These are phyloP conservation scores for Nephotettix cincticeps DNA, from an alignment of 1,140 invertebrate genomes.

Conservation along the genomic window DNA sequence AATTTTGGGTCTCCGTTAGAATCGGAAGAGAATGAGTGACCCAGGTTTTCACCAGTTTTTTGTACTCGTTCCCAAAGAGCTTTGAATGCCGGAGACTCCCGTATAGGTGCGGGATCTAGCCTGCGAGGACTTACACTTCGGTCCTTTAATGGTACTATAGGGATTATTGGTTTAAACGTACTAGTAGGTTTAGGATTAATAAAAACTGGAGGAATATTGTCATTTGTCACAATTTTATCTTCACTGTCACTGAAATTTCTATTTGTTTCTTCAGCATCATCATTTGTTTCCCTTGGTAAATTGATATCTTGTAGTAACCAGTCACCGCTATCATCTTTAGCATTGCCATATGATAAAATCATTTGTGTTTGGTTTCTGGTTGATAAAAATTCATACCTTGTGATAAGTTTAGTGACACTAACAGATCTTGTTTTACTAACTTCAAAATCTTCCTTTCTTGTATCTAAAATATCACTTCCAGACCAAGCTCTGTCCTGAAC, in stretches of 20 bases:
- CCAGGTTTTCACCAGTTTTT: conserved; percentile 24
- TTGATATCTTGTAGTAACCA: not conserved
- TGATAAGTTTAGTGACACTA: conserved; percentile 38
- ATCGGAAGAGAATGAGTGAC: not conserved
- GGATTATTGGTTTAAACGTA: conserved; percentile 33
- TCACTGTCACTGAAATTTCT: not conserved
- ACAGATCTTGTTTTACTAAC: conserved; percentile 1
- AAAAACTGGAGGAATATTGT: not conserved
- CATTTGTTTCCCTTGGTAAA: not conserved
- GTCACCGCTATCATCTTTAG: no score
- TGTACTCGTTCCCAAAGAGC: conserved; percentile 24
- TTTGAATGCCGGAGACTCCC: conserved; percentile 36
- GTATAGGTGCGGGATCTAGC: conserved; percentile 34
- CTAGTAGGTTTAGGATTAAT: not conserved
- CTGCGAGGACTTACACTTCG: conserved; percentile 32
- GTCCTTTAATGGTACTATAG: conserved; percentile 36
- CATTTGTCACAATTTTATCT: not conserved
- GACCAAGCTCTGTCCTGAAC: conserved; percentile 29
- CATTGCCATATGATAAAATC: conserved; percentile 6
- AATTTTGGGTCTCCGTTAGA: not conserved
- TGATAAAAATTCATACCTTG: conserved; percentile 34
- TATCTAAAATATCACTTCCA: conserved; percentile 28
- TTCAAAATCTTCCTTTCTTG: not conserved
- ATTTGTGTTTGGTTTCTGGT: not conserved
- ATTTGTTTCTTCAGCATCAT: not conserved